Conservation (phyloP, 2,113 vertebrate species). For the Ophthalmolycus amberensis region DNA sequence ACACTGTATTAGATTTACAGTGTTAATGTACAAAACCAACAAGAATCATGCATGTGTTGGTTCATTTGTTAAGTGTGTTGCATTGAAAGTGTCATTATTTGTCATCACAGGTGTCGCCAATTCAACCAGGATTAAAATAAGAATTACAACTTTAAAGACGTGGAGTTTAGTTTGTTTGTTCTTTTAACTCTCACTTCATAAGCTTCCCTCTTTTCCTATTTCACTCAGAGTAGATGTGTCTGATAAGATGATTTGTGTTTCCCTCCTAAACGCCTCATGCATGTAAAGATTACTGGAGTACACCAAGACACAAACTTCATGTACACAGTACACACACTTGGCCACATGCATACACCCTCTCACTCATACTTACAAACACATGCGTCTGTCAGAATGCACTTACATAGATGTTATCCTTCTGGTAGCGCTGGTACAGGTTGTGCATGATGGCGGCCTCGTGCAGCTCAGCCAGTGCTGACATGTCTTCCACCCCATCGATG, state of each 20-base stretch:
- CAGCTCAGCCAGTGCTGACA: conserved; percentile 90
- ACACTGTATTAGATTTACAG: neutral
- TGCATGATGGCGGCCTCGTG: conserved; percentile 94
- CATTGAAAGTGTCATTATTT: neutral
- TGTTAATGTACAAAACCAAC: neutral
- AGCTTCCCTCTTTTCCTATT: neutral
- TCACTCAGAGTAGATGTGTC: conserved; percentile 13
- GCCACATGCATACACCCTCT: neutral
- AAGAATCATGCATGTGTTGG: neutral
- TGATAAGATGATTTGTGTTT: conserved; percentile 46
- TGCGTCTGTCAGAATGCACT: conserved; percentile 45
- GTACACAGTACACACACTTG: neutral
- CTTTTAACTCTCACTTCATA: neutral
- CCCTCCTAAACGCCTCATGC: conserved; percentile 47
- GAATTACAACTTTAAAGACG: neutral
- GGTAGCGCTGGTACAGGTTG: conserved; percentile 91
- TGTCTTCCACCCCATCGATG: conserved; percentile 91
- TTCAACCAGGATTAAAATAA: neutral
- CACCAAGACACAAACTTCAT: conserved; percentile 6
- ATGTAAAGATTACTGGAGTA: conserved; percentile 24
- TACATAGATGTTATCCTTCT: conserved; percentile 90
- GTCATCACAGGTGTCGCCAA: neutral
- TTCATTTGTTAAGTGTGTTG: neutral
- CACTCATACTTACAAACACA: neutral
- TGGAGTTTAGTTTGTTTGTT: neutral